Conservation (phyloP, 2,797 vertebrate species). For the Coregonus ussuriensis region DNA sequence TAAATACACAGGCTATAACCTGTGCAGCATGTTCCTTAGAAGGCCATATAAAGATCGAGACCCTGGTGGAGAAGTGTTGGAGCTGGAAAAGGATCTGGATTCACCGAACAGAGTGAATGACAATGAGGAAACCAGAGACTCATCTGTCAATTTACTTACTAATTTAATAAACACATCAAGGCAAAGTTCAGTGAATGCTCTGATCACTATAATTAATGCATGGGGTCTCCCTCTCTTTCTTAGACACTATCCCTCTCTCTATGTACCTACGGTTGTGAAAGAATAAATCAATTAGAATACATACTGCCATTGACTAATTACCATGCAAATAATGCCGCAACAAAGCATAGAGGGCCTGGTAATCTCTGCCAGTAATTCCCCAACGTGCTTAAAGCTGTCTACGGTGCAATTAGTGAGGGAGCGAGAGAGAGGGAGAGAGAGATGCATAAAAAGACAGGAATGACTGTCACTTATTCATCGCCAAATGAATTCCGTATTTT, state of each 20-base stretch:
- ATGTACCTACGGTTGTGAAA: slow-evolving; percentile 62
- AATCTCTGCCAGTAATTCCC: slow-evolving; percentile 83
- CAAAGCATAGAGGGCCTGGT: slow-evolving; percentile 72
- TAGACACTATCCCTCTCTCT: slow-evolving; percentile 41
- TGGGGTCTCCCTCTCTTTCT: slow-evolving; percentile 27
- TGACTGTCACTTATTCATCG: slow-evolving; percentile 83
- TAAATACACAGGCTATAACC: too few species aligned
- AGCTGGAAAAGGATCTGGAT: not conserved
- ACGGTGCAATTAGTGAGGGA: slow-evolving; percentile 73
- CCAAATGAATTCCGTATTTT: slow-evolving; percentile 85
- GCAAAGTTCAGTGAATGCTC: slow-evolving; percentile 77
- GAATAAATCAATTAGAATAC: slow-evolving; percentile 79
- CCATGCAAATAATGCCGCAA: slow-evolving; percentile 83
- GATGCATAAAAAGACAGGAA: slow-evolving; percentile 64
- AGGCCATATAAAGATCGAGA: not conserved
- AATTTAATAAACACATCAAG: slow-evolving; percentile 88
- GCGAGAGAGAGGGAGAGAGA: slow-evolving; percentile 36
- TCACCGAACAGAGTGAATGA: slow-evolving; percentile 54
- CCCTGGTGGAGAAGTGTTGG: slow-evolving; percentile 20
- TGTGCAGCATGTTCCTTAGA: not conserved
- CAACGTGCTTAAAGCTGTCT: slow-evolving; percentile 79
- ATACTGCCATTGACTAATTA: slow-evolving; percentile 81
- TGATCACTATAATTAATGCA: slow-evolving; percentile 84
- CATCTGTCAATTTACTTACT: slow-evolving; percentile 82
- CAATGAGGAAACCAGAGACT: slow-evolving; percentile 72